Percentiles rank a stretch among this genome's conserved stretches.
Conservation (phyloP, 2,888 invertebrate genomes). For the Apeira syringaria region DNA sequence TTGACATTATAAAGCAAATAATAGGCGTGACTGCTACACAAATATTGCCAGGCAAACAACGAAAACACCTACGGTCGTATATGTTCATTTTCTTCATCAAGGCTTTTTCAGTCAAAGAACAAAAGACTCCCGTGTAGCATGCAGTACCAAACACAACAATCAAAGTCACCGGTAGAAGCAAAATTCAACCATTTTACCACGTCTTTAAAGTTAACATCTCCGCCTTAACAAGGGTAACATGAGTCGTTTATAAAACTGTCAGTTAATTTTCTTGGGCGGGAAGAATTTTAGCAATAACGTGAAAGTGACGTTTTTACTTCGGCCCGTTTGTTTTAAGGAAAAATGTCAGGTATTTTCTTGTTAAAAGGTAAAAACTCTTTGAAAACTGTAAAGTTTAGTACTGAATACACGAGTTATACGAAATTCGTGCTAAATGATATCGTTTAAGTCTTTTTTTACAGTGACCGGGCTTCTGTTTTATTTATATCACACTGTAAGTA, state of each 20-base stretch:
- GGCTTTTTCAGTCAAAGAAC: slow-evolving; percentile 46
- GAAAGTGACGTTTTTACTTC: slow-evolving; percentile 38
- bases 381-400: slow-evolving; percentile 14
- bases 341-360: slow-evolving; percentile 33
- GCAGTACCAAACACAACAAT: slow-evolving; percentile 34
- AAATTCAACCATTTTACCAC: slow-evolving; percentile 1
- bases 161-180: not conserved
- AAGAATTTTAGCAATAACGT: slow-evolving; percentile 47
- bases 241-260: slow-evolving; percentile 27
- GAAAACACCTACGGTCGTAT: slow-evolving; percentile 4
- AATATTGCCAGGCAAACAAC: not conserved
- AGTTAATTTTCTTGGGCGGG: slow-evolving; percentile 44
- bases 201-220: slow-evolving; percentile 35
- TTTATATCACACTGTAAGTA: too few species aligned
- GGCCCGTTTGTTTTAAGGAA: slow-evolving; percentile 14
- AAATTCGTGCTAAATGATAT: slow-evolving; percentile 1
- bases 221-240: slow-evolving; percentile 19
- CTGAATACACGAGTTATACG: slow-evolving; percentile 7
- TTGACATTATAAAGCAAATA: not conserved
- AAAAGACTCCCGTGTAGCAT: slow-evolving; percentile 36
- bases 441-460: too few species aligned
- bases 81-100: slow-evolving; percentile 45
- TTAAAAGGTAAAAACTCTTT: slow-evolving; percentile 12
- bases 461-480: too few species aligned
- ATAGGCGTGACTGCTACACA: not conserved